Conservation (phyloP, 2,888 invertebrate species). For the Morpho achilles region DNA sequence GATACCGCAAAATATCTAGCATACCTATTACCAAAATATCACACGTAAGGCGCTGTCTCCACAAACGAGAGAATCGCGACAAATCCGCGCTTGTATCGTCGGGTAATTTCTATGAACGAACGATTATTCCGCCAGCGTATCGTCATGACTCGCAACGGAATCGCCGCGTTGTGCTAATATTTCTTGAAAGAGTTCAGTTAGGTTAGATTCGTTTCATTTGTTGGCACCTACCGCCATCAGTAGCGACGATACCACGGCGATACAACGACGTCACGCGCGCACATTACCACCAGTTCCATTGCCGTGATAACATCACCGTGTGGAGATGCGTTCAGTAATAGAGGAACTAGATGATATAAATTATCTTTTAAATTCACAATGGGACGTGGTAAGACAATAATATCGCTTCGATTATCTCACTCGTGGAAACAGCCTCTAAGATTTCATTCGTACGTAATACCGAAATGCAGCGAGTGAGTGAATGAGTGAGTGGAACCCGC, state of each 20-base stretch:
- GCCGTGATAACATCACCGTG: no score
- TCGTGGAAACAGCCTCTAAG: no score
- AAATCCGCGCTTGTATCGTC: background rate
- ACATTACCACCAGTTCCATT: no score
- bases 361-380: no score
- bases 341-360: no score
- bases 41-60: slow-evolving; percentile 48
- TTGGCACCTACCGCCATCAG: no score
- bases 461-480: slow-evolving; percentile 29
- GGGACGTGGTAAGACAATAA: no score
- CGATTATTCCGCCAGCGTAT: background rate
- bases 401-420: no score
- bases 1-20: slow-evolving; percentile 63
- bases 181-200: background rate
- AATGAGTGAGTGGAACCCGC: slow-evolving; percentile 28
- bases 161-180: background rate
- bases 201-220: no score
- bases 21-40: slow-evolving; percentile 69
- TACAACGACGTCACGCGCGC: no score
- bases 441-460: slow-evolving; percentile 45
- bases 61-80: background rate
- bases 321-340: no score
- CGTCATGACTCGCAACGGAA: background rate
- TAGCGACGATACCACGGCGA: no score
- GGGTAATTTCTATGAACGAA: background rate